Base-by-base conservation (phyloP, 1,140 invertebrate genomes). In the Ericerus pela region DNA sequence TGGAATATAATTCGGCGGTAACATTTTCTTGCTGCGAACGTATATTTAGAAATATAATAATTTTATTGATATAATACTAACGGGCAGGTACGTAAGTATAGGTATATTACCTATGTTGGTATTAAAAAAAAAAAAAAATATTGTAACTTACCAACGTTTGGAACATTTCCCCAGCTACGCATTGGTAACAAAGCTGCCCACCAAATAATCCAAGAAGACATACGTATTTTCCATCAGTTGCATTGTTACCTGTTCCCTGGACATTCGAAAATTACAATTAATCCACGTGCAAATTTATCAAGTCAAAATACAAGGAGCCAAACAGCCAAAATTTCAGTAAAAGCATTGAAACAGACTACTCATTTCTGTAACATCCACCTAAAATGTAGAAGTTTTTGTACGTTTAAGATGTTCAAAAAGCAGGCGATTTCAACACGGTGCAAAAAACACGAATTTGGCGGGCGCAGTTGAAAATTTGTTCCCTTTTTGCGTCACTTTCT, bases 221-320 rank as follows among this genome's bases (percentile, higher is more conserved):
- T 24, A 47, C 41, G 41, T 47, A 47, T 47, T 47, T 47, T 47
- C 41, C 41, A 47, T 47, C 41, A 24, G 41, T 47, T 47, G 41
- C 41, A 22, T 18, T 24, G 41, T 47, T 47, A 47, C 41, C 41
- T 10, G 41, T 47, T 20, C 41, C 41, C 41, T 47, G 20, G 20
- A 47, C n/a, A n/a, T n/a, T n/a, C n/a, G n/a, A n/a, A n/a, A n/a
- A n/a, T n/a, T n/a, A n/a, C n/a, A n/a, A n/a, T n/a, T n/a, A n/a
- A n/a, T n/a, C n/a, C n/a, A n/a, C n/a, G n/a, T n/a, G n/a, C n/a
- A n/a, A n/a, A n/a, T n/a, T n/a, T n/a, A n/a, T n/a, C n/a, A n/a
- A n/a, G n/a, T n/a, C n/a, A n/a, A n/a, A n/a, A n/a, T n/a, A n/a
- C n/a, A n/a, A n/a, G n/a, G n/a, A n/a, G n/a, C n/a, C n/a, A n/a